Evolutionary conservation across 2,888 invertebrate species (phyloP).

Genomic region (Pyrochroa serraticornis): DNA sequence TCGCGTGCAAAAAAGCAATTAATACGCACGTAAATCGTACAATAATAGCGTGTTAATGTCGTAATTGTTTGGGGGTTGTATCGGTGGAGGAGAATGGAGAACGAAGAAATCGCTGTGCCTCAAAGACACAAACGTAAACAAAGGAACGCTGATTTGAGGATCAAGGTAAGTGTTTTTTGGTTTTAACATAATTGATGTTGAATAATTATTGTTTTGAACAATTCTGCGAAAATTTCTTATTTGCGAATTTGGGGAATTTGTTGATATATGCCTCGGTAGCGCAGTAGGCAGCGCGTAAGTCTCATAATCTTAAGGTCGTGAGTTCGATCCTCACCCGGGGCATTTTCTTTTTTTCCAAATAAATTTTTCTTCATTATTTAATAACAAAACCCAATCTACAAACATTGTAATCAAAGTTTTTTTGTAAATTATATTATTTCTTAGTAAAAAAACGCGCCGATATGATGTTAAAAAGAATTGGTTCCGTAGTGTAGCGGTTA

Average conservation of each 20-base stretch:
- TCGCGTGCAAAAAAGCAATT: slow-evolving; percentile 14
- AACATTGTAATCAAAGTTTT: too few relatives aligned
- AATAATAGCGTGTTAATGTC: too few relatives aligned
- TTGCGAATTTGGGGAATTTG: too few relatives aligned
- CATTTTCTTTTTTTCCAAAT: slow-evolving; percentile 57
- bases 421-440: too few relatives aligned
- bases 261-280: slow-evolving; percentile 71
- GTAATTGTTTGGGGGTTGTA: neutral
- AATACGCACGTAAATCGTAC: neutral
- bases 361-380: too few relatives aligned
- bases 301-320: slow-evolving; percentile 94
- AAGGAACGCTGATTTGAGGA: slow-evolving; percentile 35
- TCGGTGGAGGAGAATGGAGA: slow-evolving; percentile 31
- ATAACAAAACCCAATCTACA: too few relatives aligned
- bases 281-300: slow-evolving; percentile 91
- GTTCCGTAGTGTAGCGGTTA: slow-evolving; percentile 29
- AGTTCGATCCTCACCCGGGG: slow-evolving; percentile 95
- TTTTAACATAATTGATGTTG: neutral
- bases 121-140: slow-evolving; percentile 39
- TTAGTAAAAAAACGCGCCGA: too few relatives aligned
- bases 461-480: neutral
- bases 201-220: neutral
- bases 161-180: slow-evolving; percentile 33
- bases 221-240: neutral
- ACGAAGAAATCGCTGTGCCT: slow-evolving; percentile 34